Evolutionary conservation across 2,797 vertebrate genomes (phyloP).

Genomic region (Hybognathus amarus): DNA sequence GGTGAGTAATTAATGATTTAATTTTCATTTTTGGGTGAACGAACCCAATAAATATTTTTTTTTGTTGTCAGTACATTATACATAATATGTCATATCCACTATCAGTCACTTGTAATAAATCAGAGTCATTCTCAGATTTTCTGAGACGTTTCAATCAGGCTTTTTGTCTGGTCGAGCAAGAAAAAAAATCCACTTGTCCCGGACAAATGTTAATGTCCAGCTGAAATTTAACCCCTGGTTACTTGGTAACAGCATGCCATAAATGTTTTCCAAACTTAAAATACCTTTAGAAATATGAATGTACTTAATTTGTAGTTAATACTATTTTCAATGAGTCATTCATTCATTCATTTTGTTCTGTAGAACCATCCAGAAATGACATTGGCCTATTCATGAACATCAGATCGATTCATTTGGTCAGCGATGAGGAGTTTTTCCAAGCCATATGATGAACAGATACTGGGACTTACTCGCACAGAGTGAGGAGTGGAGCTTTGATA

Average conservation of each 20-base stretch:
- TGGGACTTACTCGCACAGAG: slow-evolving; percentile 79
- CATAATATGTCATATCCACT: no score
- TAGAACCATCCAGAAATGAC: slow-evolving; percentile 57
- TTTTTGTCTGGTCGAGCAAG: no score
- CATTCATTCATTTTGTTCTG: slow-evolving; percentile 5
- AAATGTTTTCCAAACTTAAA: neutral
- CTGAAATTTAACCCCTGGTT: no score
- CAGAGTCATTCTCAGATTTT: no score
- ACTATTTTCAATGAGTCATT: neutral
- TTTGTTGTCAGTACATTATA: no score
- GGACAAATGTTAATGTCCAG: no score
- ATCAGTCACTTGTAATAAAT: no score
- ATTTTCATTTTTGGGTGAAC: no score
- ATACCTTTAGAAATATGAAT: neutral
- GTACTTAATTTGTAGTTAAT: neutral
- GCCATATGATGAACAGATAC: slow-evolving; percentile 76
- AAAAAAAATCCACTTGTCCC: no score
- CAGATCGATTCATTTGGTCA: slow-evolving; percentile 72
- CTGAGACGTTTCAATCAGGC: no score
- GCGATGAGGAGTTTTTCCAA: slow-evolving; percentile 83
- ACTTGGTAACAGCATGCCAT: neutral
- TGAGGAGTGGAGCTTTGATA: slow-evolving; percentile 72
- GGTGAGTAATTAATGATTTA: no score
- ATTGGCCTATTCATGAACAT: slow-evolving; percentile 72
- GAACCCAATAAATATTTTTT: no score